Base-by-base conservation (phyloP, 2,113 vertebrate species). In the Catharus minimus region DNA sequence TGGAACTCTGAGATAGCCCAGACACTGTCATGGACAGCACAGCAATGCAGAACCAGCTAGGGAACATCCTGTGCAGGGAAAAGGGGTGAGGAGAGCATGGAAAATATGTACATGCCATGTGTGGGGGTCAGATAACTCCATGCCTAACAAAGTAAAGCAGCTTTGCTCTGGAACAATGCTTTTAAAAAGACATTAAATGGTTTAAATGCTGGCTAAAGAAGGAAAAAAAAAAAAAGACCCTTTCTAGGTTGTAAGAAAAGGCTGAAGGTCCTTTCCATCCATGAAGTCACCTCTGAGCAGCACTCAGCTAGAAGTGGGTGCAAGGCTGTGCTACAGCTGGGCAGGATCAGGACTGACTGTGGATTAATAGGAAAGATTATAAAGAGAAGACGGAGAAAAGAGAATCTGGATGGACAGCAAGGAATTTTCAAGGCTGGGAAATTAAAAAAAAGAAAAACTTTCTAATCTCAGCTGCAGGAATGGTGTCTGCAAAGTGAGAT, bases 391-490 rank as follows among this genome's bases (percentile, higher is more conserved):
- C 24, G 55, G 26, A 90, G 65, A 69, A 80, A 67, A 82, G 61
- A 92, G 46, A 86, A 87, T 24, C 27, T 75, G 77, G 90, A 80
- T 38, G 41, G 81, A 62, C n/a, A 93, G 95, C 38, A 39, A 83
- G 41, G 66, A 75, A 82, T 72, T 88, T 67, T 38, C 2, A 2
- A 68, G 32, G 86, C 77, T 89, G 28, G 44, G 39, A 85, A 82
- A 91, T 77, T 10, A 46, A 57, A 90, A 85, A 44, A 83, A 49
- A 32, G 24, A 82, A 76, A 86, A 88, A 72, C 24, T 75, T 87
- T 50, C 56, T 89, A 83, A 94, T 92, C 81, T 94, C 73, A 79
- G 67, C 89, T 79, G 81, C 55, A 71, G 74, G 65, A 95, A 64
- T 1, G 28, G 52, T 76, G 78, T 4, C 77, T 92, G 80, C 89